These are phyloP conservation scores for Brachypteracias leptosomus DNA, from an alignment of 2,113 vertebrate genomes.

Conservation along the genomic window DNA sequence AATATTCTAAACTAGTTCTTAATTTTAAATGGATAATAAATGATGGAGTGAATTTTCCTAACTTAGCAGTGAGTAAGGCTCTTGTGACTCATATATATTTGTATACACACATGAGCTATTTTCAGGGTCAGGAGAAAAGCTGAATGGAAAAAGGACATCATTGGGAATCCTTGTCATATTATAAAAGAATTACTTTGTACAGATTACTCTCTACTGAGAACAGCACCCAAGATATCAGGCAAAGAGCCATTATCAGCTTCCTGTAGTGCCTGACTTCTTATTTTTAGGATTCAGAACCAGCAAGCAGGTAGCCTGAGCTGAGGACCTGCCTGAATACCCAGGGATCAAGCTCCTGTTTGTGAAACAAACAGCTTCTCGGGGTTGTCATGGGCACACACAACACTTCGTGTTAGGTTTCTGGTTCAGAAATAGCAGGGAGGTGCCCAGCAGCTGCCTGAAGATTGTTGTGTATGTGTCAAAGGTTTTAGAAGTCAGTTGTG, in stretches of 20 bases:
- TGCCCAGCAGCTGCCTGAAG: background rate
- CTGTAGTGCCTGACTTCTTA: background rate
- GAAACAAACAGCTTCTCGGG: background rate
- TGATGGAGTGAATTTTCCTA: background rate
- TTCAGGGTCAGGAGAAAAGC: background rate
- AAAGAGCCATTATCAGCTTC: background rate
- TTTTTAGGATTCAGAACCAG: background rate
- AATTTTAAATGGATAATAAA: background rate
- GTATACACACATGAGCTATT: background rate
- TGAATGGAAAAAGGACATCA: background rate
- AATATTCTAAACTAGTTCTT: background rate
- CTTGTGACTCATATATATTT: background rate
- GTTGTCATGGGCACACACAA: background rate
- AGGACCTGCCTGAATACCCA: background rate
- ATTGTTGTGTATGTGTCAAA: background rate
- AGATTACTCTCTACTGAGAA: background rate
- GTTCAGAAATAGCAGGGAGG: conserved; percentile 1
- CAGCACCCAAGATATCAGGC: background rate
- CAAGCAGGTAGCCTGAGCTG: background rate
- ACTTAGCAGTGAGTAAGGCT: background rate
- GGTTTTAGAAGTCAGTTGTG: background rate
- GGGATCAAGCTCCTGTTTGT: background rate
- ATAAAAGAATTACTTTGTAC: background rate
- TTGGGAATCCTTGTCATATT: background rate
- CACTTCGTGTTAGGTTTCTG: background rate